Percentiles rank a stretch among this genome's conserved stretches.
Evolutionary conservation across 2,888 invertebrate species (phyloP).

Genomic region (Blastobasis lacticolella): DNA sequence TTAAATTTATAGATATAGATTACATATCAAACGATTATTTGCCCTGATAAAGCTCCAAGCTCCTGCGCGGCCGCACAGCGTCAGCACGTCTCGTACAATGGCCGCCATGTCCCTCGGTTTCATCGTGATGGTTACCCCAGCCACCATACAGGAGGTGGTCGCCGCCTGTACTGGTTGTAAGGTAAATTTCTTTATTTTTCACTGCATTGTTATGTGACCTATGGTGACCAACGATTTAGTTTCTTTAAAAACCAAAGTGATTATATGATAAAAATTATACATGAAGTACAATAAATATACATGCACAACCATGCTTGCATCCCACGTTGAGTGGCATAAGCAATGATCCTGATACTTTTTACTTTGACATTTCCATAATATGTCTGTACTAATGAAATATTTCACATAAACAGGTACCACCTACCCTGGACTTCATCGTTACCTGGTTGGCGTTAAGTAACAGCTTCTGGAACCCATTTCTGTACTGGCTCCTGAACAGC

Average conservation of each 20-base stretch:
- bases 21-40: no score
- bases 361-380: no score
- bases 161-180: conserved; percentile 91
- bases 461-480: conserved; percentile 93
- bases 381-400: no score
- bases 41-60: conserved; percentile 37
- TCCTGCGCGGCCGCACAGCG: conserved; percentile 80
- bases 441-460: conserved; percentile 91
- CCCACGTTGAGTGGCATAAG: no score
- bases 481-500: conserved; percentile 90
- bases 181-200: conserved; percentile 42
- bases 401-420: conserved; percentile 78
- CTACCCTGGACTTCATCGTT: conserved; percentile 86
- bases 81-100: conserved; percentile 89
- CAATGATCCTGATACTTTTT: no score
- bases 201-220: no score
- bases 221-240: no score
- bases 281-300: no score
- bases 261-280: no score
- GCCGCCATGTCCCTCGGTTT: conserved; percentile 93
- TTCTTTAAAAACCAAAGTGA: no score
- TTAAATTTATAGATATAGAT: no score
- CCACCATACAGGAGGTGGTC: conserved; percentile 93
- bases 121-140: conserved; percentile 92
- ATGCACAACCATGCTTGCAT: no score